Percentiles rank a stretch among this genome's conserved stretches.
Evolutionary conservation across 2,888 invertebrate genomes (phyloP).

Genomic region (Aspidapion aeneum): DNA sequence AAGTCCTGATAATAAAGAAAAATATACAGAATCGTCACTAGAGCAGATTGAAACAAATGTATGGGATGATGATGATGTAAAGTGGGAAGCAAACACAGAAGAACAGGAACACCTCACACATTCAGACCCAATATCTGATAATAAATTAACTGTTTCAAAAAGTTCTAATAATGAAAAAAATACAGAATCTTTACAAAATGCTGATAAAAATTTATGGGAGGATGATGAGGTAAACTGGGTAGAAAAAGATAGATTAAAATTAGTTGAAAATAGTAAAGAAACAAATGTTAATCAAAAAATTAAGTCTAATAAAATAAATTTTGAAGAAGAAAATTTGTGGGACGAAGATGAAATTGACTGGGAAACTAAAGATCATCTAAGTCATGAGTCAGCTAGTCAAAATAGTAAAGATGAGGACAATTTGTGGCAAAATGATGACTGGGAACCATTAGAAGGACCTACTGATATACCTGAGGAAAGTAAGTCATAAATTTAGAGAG

Average conservation of each 20-base stretch:
- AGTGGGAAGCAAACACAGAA: background rate
- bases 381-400: conserved; percentile 11
- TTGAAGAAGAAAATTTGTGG: conserved; percentile 45
- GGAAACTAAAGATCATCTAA: conserved; percentile 25
- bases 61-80: background rate
- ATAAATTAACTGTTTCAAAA: background rate
- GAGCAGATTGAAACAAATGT: background rate
- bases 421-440: conserved; percentile 44
- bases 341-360: conserved; percentile 37
- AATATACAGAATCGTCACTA: too few species aligned
- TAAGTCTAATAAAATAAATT: too few species aligned
- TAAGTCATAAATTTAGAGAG: background rate
- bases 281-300: conserved; percentile 6
- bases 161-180: background rate
- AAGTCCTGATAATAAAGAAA: too few species aligned
- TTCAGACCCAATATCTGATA: too few species aligned
- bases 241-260: too few species aligned
- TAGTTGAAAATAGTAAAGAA: conserved; percentile 41
- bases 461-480: conserved; percentile 27
- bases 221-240: conserved; percentile 37
- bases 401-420: conserved; percentile 18
- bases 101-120: too few species aligned
- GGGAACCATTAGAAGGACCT: conserved; percentile 51
- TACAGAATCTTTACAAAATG: background rate
- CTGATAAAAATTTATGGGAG: conserved; percentile 11